These are phyloP conservation scores for Oreohelix idahoensis DNA, from an alignment of 1,140 invertebrate genomes.

Conservation along the genomic window DNA sequence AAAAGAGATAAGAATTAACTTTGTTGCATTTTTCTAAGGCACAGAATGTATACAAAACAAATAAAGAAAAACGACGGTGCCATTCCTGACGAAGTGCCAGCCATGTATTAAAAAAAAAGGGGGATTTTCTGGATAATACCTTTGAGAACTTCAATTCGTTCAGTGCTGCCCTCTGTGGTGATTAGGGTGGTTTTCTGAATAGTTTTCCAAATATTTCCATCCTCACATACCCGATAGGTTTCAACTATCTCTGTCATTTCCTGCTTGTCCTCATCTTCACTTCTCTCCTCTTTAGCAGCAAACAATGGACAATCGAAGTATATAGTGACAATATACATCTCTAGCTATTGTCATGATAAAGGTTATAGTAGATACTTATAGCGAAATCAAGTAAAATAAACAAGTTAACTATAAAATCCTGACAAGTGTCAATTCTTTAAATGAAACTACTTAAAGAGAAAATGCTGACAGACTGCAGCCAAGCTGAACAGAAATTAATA, in stretches of 20 bases:
- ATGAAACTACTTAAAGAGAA: too few relatives aligned
- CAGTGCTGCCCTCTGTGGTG: constrained; percentile 58
- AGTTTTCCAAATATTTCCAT: constrained; percentile 65
- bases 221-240: constrained; percentile 63
- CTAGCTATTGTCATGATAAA: too few relatives aligned
- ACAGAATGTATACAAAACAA: neutral
- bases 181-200: constrained; percentile 65
- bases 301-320: neutral
- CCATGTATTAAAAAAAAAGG: too few relatives aligned
- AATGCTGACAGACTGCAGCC: too few relatives aligned
- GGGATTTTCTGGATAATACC: constrained; percentile 56
- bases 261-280: constrained; percentile 49
- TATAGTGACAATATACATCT: neutral
- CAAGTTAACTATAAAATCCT: too few relatives aligned
- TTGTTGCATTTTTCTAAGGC: neutral
- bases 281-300: constrained; percentile 44
- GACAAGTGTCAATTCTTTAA: too few relatives aligned
- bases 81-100: neutral
- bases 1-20: neutral
- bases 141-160: constrained; percentile 60
- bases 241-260: constrained; percentile 65
- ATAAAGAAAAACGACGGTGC: neutral
- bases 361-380: too few relatives aligned
- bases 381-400: too few relatives aligned
- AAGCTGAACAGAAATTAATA: too few relatives aligned